A percentile compares a stretch with the other conserved stretches of the same genome.
Conservation (phyloP, 1,140 invertebrate species). For the Ptiloglossa arizonensis region DNA sequence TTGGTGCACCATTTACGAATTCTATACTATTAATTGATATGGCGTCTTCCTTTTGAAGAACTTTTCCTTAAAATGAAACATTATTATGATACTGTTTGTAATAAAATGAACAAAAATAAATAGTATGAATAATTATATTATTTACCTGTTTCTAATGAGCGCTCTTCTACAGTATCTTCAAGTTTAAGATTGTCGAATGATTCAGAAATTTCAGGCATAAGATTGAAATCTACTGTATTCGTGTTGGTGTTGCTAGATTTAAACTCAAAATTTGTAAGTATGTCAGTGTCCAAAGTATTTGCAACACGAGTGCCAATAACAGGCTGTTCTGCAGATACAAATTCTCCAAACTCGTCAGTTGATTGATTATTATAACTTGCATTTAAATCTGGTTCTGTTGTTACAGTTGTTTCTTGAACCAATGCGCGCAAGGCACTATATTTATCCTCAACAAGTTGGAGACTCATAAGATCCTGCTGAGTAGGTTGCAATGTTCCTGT, state of each 20-base stretch:
- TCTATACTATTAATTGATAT: slow-evolving; percentile 79
- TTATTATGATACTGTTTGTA: slow-evolving; percentile 26
- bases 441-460: slow-evolving; percentile 79
- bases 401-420: slow-evolving; percentile 67
- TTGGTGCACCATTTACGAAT: slow-evolving; percentile 68
- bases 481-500: slow-evolving; percentile 54
- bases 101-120: background rate
- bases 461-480: slow-evolving; percentile 77
- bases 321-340: slow-evolving; percentile 80
- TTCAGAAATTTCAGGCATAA: slow-evolving; percentile 75
- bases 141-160: slow-evolving; percentile 68
- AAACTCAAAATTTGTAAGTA: slow-evolving; percentile 77
- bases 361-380: slow-evolving; percentile 55
- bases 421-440: slow-evolving; percentile 81
- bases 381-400: slow-evolving; percentile 49
- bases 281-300: slow-evolving; percentile 66
- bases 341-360: slow-evolving; percentile 84
- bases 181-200: slow-evolving; percentile 75
- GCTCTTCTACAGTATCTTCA: slow-evolving; percentile 63
- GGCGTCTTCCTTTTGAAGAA: slow-evolving; percentile 75
- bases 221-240: slow-evolving; percentile 63
- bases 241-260: slow-evolving; percentile 62
- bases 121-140: slow-evolving; percentile 2
- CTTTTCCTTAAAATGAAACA: slow-evolving; percentile 72
- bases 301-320: slow-evolving; percentile 36